Base-by-base conservation (phyloP, 1,140 invertebrate genomes). In the Paralvinella palmiformis region DNA sequence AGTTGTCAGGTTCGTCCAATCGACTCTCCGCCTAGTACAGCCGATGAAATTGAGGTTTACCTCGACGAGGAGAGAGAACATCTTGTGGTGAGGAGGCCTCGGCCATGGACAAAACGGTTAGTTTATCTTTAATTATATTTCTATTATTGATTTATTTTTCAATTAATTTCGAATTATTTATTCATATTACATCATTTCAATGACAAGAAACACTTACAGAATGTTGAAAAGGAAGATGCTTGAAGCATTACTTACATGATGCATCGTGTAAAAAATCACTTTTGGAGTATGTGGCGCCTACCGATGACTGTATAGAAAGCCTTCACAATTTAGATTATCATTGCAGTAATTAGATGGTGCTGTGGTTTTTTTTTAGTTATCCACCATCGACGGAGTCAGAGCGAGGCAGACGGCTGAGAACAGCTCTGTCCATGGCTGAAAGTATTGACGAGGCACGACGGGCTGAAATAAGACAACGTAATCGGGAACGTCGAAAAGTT, bases 91-190 rank as follows among this genome's bases (percentile, higher is more conserved):
- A 70, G 69, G 3, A 62, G 76, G 68, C 75, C 76, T 7, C 62
- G 70, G 59, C 76, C 74, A 32, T 78, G 74, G 76, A 67, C 73
- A n/a, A 71, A 69, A 69, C 74, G 71, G 76, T 76, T 62, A 66
- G 64, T 62, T 2, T 10, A n/a, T n/a, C n/a, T n/a, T n/a, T n/a
- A n/a, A n/a, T n/a, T n/a, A n/a, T n/a, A n/a, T n/a, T n/a, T n/a
- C n/a, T n/a, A n/a, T n/a, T n/a, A n/a, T n/a, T n/a, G n/a, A n/a
- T n/a, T n/a, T n/a, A n/a, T n/a, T n/a, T n/a, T n/a, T n/a, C n/a
- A n/a, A n/a, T n/a, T n/a, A n/a, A n/a, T n/a, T n/a, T n/a, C n/a
- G n/a, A n/a, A n/a, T n/a, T n/a, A n/a, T n/a, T n/a, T n/a, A n/a
- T n/a, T n/a, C n/a, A n/a, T n/a, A n/a, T n/a, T n/a, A n/a, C n/a